phyloP scores from a whole-genome alignment of 2,797 vertebrate genomes.

The Sus cebifrons region DNA sequence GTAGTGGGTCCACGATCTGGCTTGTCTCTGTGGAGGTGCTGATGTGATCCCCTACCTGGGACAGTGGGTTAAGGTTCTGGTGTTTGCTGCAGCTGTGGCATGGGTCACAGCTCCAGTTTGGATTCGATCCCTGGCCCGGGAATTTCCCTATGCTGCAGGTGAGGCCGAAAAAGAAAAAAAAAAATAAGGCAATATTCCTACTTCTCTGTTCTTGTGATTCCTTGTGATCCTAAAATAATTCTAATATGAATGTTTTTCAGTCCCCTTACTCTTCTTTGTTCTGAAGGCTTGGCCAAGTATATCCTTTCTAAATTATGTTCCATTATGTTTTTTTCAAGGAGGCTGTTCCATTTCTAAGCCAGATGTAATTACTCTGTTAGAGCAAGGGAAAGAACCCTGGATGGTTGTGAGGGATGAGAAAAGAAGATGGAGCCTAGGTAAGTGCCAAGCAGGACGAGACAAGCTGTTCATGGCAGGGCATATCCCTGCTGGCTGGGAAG shows the following conservation, averaged over 20 bases:
- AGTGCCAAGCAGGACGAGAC: background rate
- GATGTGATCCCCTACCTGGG: too few relatives aligned
- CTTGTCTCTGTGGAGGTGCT: too few relatives aligned
- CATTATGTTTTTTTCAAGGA: slow-evolving; percentile 37
- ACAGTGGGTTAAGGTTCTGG: too few relatives aligned
- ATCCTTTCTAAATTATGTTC: slow-evolving; percentile 18
- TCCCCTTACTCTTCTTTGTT: background rate
- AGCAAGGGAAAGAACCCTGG: slow-evolving; percentile 85
- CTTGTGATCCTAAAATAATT: slow-evolving; percentile 39
- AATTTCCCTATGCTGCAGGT: too few relatives aligned
- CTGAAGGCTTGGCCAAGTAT: slow-evolving; percentile 12
- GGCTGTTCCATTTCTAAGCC: slow-evolving; percentile 83
- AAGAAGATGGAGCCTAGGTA: slow-evolving; percentile 68
- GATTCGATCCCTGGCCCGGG: too few relatives aligned
- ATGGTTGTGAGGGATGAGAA: slow-evolving; percentile 67
- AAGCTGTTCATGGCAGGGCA: background rate
- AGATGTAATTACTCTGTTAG: slow-evolving; percentile 80
- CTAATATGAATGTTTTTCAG: slow-evolving; percentile 21
- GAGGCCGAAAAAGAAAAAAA: too few relatives aligned
- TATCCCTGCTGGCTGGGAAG: background rate
- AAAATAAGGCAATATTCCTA: background rate
- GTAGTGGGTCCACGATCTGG: too few relatives aligned
- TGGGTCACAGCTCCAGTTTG: too few relatives aligned
- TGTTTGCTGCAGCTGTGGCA: too few relatives aligned
- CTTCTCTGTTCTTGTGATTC: slow-evolving; percentile 21